Conservation (phyloP, 2,797 vertebrate genomes). For the Carduelis carduelis region DNA sequence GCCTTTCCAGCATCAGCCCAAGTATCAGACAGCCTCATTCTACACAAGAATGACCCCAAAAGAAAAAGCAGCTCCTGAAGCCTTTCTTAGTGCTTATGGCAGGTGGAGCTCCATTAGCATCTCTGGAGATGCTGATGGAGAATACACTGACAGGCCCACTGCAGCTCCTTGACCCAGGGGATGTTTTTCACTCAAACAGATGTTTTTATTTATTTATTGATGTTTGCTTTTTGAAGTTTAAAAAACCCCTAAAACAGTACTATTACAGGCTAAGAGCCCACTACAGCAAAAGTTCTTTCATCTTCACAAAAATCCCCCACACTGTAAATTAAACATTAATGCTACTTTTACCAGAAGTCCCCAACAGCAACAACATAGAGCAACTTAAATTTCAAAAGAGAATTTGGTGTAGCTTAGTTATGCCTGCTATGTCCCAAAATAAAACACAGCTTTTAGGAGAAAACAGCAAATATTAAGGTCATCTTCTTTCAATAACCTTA, state of each 20-base stretch:
- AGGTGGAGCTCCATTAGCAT: not conserved
- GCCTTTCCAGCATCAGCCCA: not conserved
- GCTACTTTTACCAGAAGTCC: slow-evolving; percentile 24
- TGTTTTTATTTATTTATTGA: not conserved
- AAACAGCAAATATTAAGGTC: not conserved
- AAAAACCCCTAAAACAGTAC: not conserved
- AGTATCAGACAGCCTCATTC: not conserved
- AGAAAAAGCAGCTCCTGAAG: not conserved
- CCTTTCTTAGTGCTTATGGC: not conserved
- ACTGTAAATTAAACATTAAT: slow-evolving; percentile 56
- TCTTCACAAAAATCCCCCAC: slow-evolving; percentile 23
- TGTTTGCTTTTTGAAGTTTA: slow-evolving; percentile 29
- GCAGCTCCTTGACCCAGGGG: not conserved
- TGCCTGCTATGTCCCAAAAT: not conserved
- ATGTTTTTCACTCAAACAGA: not conserved
- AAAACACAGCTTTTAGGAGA: not conserved
- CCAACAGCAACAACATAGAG: not conserved
- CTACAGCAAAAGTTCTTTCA: not conserved
- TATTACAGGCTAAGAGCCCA: not conserved
- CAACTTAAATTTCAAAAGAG: not conserved
- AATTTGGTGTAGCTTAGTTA: not conserved
- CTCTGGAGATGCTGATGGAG: not conserved
- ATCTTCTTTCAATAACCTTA: not conserved
- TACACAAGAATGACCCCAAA: not conserved
- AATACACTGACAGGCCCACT: not conserved